Base-by-base conservation (phyloP, 1,140 invertebrate genomes). In the Calephelis virginiensis region DNA sequence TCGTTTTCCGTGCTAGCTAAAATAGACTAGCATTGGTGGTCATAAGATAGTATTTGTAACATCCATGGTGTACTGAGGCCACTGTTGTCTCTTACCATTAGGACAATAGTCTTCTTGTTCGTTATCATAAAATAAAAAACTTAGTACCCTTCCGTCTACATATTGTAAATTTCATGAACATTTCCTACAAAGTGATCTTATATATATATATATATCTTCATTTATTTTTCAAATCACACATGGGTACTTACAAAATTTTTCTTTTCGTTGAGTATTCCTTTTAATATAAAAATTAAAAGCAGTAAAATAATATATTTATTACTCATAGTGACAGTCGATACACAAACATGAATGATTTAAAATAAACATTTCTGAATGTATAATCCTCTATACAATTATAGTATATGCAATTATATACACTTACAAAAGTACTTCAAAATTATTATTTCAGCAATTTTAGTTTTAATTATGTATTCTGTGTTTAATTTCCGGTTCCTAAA, bases 211-310 rank as follows among this genome's bases (percentile, higher is more conserved):
- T n/a, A n/a, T n/a, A n/a, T n/a, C n/a, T n/a, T n/a, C n/a, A 43
- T 43, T 7, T 43, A 6, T 43, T 5, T 43, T 43, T 43, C 7
- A 8, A 8, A 43, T 38, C 8, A 59, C 11, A 48, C 12, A n/a
- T 40, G 11, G 37, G 12, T n/a, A 59, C 56, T 59, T 12, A 59
- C 56, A 59, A 40, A 59, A 28, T 59, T 59, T 59, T 59, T 59
- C 56, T 59, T 59, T 59, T 59, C 28, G 37, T 38, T 59, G 8
- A 59, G 8, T 59, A 59, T 59, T 5, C 56, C 56, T 38, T 59
- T 38, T n/a, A 59, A 13, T 40, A 40, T 40, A 59, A 59, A 13
- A 8, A 59, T n/a, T 38, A n/a, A n/a, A 8, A 59, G n/a, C 3
- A 59, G 10, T 3, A 59, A 38, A 40, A 40, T 59, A 59, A 59